These are phyloP conservation scores for Meloidogyne chitwoodi DNA, from an alignment of 1,140 invertebrate genomes.

Conservation along the genomic window DNA sequence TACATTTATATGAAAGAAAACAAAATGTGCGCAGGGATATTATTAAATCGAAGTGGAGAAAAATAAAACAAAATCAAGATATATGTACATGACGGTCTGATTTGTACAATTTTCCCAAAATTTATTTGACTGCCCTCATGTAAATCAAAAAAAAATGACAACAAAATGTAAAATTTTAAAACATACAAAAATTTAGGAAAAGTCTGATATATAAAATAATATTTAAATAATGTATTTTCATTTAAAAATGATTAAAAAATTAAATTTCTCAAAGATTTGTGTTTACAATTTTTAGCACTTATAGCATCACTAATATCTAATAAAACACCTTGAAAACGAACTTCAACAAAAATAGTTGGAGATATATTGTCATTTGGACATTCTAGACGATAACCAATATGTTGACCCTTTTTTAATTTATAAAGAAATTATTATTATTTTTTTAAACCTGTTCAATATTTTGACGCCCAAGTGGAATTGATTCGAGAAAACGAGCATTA, in stretches of 20 bases:
- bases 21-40: too few relatives aligned
- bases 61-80: too few relatives aligned
- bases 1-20: too few relatives aligned
- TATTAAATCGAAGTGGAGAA: too few relatives aligned
- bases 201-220: too few relatives aligned
- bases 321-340: constrained; percentile 49
- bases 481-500: constrained; percentile 51
- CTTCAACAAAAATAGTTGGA: constrained; percentile 53
- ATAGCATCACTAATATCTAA: constrained; percentile 54
- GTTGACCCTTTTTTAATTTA: constrained; percentile 13
- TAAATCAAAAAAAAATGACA: too few relatives aligned
- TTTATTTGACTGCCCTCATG: too few relatives aligned
- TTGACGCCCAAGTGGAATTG: constrained; percentile 48
- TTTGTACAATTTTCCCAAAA: too few relatives aligned
- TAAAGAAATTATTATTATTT: neutral
- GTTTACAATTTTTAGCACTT: constrained; percentile 36
- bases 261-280: constrained; percentile 22
- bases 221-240: too few relatives aligned
- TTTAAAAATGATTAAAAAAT: neutral
- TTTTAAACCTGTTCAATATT: constrained; percentile 46
- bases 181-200: too few relatives aligned
- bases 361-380: constrained; percentile 40
- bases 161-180: too few relatives aligned
- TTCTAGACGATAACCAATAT: constrained; percentile 42
- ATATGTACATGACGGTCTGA: too few relatives aligned